Evolutionary conservation across 2,888 invertebrate genomes (phyloP).

Genomic region (Nephrocerus scutellatus): DNA sequence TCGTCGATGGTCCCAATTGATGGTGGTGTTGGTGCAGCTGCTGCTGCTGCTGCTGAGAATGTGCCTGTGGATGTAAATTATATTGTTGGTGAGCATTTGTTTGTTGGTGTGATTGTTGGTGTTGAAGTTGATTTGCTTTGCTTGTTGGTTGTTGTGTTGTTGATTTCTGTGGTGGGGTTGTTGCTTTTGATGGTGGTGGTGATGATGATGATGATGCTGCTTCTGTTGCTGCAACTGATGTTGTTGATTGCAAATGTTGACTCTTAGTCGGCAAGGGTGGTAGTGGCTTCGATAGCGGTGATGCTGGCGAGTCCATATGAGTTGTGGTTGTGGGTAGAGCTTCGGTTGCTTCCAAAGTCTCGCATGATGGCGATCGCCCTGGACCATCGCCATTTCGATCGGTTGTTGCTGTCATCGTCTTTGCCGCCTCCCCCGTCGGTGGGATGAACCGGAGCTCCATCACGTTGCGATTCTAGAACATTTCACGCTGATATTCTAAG

Average conservation of each 20-base stretch:
- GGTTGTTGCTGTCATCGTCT: conserved; percentile 5
- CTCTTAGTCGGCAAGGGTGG: conserved; percentile 38
- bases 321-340: conserved; percentile 10
- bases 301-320: conserved; percentile 17
- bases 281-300: conserved; percentile 35
- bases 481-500: conserved; percentile 42
- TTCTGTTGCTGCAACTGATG: conserved; percentile 6
- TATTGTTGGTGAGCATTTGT: no score
- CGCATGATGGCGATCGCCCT: conserved; percentile 39
- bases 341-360: conserved; percentile 39
- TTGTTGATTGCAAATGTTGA: no score
- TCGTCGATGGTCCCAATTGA: conserved; percentile 33
- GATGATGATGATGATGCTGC: conserved; percentile 4
- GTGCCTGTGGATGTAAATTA: no score
- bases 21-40: conserved; percentile 33
- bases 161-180: conserved; percentile 33
- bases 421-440: conserved; percentile 16
- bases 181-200: conserved; percentile 3
- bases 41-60: conserved; percentile 4
- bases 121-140: no score
- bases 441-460: conserved; percentile 47
- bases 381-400: conserved; percentile 5
- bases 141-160: no score
- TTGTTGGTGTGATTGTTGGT: not conserved
- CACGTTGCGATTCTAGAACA: conserved; percentile 47